Evolutionary conservation across 1,140 invertebrate genomes (phyloP).

Genomic region (Potamilus streckersoni): DNA sequence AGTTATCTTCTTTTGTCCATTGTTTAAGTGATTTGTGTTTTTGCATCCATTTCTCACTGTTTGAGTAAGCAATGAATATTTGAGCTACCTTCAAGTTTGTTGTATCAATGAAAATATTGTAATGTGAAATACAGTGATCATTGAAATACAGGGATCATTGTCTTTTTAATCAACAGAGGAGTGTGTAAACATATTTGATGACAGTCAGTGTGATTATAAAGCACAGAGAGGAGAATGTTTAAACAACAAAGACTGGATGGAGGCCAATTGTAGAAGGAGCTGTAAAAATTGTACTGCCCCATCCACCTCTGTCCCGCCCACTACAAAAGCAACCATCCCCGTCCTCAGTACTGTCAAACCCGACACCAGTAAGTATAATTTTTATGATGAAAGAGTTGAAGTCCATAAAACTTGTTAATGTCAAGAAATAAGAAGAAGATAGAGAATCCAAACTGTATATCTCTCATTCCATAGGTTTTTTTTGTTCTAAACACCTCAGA

Average conservation of each 20-base stretch:
- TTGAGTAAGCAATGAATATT: not conserved
- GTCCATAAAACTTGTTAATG: no score
- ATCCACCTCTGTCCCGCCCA: no score
- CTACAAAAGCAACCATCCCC: no score
- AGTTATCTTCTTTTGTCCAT: not conserved
- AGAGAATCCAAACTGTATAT: no score
- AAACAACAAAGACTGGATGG: slow-evolving; percentile 25
- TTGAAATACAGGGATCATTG: not conserved
- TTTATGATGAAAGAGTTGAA: no score
- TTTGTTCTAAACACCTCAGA: no score
- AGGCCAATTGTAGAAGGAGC: slow-evolving; percentile 19
- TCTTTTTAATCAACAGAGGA: slow-evolving; percentile 5
- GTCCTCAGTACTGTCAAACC: no score
- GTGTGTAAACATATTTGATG: slow-evolving; percentile 28
- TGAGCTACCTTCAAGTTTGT: not conserved
- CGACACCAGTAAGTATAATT: no score
- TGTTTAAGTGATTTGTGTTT: not conserved
- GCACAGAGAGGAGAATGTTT: slow-evolving; percentile 22
- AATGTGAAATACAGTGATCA: not conserved
- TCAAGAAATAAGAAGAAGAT: no score
- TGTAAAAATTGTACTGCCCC: slow-evolving; percentile 6
- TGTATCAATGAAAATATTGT: not conserved
- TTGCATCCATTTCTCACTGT: not conserved
- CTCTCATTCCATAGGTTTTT: no score
- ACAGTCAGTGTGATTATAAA: slow-evolving; percentile 19